Percentiles rank a stretch among this genome's conserved stretches.
Evolutionary conservation across 2,113 vertebrate species (phyloP).

Genomic region (Desmodus rotundus): DNA sequence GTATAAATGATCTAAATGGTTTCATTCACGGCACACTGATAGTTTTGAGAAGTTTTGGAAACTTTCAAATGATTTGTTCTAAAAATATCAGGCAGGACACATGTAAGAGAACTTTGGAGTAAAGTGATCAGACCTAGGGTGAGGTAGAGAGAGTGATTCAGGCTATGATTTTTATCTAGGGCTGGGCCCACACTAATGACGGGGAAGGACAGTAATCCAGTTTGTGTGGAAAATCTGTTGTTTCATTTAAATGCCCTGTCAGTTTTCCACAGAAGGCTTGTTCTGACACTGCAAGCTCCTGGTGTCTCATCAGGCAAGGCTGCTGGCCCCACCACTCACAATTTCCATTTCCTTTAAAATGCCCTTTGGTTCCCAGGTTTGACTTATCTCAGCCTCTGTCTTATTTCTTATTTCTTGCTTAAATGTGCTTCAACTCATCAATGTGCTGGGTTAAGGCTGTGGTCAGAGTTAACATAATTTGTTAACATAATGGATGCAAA

Average conservation of each 20-base stretch:
- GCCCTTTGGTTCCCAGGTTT: neutral
- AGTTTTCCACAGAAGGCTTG: neutral
- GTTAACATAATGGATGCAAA: neutral
- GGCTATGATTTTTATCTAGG: neutral
- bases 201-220: neutral
- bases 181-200: neutral
- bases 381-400: neutral
- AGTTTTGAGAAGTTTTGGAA: neutral
- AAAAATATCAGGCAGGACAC: neutral
- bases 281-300: neutral
- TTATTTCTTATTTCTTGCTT: neutral
- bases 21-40: neutral
- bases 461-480: neutral
- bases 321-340: neutral
- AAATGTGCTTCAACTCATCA: neutral
- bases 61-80: neutral
- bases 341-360: slow-evolving; percentile 19
- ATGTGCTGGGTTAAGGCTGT: neutral
- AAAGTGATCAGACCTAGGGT: neutral
- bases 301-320: neutral
- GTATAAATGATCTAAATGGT: neutral
- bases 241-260: neutral
- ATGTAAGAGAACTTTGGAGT: neutral
- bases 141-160: neutral
- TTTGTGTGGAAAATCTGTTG: neutral